Percentiles rank a stretch among this genome's conserved stretches.
These are phyloP conservation scores for Tamandua tetradactyla DNA, from an alignment of 2,797 vertebrate species.

Conservation along the genomic window DNA sequence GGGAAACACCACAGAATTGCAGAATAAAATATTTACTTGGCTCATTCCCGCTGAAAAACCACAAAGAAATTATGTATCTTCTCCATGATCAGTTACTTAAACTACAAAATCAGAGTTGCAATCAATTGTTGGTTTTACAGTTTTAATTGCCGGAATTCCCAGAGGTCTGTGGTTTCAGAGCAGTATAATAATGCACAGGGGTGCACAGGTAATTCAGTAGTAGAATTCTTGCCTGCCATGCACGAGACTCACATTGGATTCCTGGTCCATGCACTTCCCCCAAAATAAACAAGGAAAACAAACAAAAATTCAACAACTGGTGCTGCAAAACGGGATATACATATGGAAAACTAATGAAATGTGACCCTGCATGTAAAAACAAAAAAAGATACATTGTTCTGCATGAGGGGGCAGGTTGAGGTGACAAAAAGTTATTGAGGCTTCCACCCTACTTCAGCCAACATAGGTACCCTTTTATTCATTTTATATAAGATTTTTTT, in stretches of 20 bases:
- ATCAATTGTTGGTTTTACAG: background rate
- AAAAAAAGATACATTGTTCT: too few species aligned
- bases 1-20: background rate
- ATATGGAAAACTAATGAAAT: too few species aligned
- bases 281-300: too few species aligned
- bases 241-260: too few species aligned
- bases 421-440: background rate
- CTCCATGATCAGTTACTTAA: too few species aligned
- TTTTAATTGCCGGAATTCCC: background rate
- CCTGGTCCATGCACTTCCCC: too few species aligned
- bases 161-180: background rate
- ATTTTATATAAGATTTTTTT: background rate
- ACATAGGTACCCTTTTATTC: background rate
- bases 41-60: background rate
- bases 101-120: background rate
- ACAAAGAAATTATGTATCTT: background rate
- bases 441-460: background rate
- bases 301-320: too few species aligned
- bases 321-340: too few species aligned
- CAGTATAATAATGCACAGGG: background rate
- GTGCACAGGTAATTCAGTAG: too few species aligned
- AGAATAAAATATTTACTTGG: background rate
- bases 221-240: too few species aligned
- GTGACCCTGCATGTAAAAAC: too few species aligned
- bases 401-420: fast-evolving